These are phyloP conservation scores for Acrossocheilus wenchowensis DNA, from an alignment of 2,797 vertebrate species.

Conservation along the genomic window DNA sequence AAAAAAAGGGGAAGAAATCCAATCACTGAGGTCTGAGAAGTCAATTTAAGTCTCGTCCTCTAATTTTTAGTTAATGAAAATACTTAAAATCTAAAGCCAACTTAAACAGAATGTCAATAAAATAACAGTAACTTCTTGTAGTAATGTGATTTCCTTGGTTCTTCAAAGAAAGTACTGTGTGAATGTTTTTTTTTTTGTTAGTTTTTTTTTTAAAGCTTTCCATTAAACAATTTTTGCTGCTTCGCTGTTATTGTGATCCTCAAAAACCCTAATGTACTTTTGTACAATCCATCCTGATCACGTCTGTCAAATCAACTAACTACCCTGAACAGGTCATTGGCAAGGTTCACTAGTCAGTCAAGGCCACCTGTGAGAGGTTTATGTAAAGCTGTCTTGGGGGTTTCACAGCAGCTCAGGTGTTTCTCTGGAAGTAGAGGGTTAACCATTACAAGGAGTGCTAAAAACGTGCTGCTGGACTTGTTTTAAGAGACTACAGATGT, in stretches of 20 bases:
- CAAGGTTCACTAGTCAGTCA: conserved; percentile 12
- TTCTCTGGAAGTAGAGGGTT: conserved; percentile 51
- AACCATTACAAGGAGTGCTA: conserved; percentile 63
- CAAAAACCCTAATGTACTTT: not conserved
- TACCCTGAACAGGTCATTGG: not conserved
- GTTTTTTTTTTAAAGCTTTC: not conserved
- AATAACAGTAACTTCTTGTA: not conserved
- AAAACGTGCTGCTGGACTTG: conserved; percentile 58
- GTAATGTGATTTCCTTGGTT: not conserved
- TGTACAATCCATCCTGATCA: not conserved
- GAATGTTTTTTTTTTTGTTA: not conserved
- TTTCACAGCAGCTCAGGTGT: conserved; percentile 35
- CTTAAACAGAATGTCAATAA: not conserved
- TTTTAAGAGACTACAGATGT: conserved; percentile 58
- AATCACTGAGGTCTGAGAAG: too few species aligned
- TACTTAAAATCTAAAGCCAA: too few species aligned
- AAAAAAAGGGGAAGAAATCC: too few species aligned
- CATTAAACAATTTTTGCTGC: not conserved
- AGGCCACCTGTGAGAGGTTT: conserved; percentile 44
- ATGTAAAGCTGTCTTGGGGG: conserved; percentile 25
- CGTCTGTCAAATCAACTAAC: not conserved
- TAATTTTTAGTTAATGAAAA: too few species aligned
- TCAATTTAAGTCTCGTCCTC: not conserved
- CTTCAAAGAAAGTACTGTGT: not conserved
- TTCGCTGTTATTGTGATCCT: not conserved